Base-by-base conservation (phyloP, 2,113 vertebrate genomes). In the Gopherus evgoodei region DNA sequence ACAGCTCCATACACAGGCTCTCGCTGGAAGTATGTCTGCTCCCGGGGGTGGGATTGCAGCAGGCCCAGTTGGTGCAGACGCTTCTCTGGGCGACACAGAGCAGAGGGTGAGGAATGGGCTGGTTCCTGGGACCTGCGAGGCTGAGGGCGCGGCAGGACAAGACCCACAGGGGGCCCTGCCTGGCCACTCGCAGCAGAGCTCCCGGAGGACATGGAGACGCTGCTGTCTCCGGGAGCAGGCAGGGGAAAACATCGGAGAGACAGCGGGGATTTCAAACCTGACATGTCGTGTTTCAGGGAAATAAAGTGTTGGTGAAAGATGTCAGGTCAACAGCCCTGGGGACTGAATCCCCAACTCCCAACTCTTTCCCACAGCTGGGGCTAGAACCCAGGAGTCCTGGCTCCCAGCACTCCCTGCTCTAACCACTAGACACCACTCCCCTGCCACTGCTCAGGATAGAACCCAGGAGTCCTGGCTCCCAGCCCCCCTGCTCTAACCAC, bases 1-100 rank as follows among this genome's bases (percentile, higher is more conserved):
- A 99, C 99, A 0, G 98, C 98, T 14, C 99, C 98, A 0, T 98
- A 97, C 79, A 98, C 98, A 6, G 98, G 96, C 27, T 99, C 98
- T 0, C 98, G 98, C 88, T 98, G 98, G 94, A 99, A 99, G 95
- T 99, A 99, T 12, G 97, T 98, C 93, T 98, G 98, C 91, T 99
- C 99, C n/a, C 92, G 96, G 24, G 98, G 97, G 62, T 99, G 98
- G 56, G 98, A 96, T 1, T 95, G 97, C 90, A 99, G 92, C 44
- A 99, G 97, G 27, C 98, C 99, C 93, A 99, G 97, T 1, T 92
- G 97, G 87, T 99, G 99, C 89, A 99, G 98, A 22, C 98, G 98
- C 95, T 98, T 98, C 97, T 99, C 99, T 99, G 97, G 17, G 22
- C 16, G 49, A 38, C 1, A 29, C 52, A 59, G 12, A 76, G 75